Percentiles rank a stretch among this genome's conserved stretches.
phyloP scores from a whole-genome alignment of 2,113 vertebrate species.

The Sakesphorus luctuosus region DNA sequence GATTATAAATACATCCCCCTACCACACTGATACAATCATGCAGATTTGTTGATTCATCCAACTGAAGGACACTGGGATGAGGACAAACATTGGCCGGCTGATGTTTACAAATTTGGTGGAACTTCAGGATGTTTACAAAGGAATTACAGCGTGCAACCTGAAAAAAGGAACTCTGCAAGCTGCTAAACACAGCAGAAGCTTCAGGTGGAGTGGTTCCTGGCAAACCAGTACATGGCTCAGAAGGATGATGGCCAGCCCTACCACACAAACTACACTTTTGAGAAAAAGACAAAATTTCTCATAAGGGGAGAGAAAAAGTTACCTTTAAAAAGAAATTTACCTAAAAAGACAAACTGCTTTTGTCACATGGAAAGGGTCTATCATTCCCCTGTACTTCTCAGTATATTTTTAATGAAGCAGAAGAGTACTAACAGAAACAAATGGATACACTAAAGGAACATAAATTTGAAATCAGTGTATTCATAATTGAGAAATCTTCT shows the following conservation, averaged over 20 bases:
- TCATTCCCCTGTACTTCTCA: background rate
- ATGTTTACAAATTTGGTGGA: background rate
- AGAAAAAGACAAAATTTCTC: background rate
- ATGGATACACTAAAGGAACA: background rate
- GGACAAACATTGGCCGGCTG: background rate
- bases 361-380: background rate
- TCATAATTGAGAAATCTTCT: background rate
- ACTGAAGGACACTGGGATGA: background rate
- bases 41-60: background rate
- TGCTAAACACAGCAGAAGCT: background rate
- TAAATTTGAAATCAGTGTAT: background rate
- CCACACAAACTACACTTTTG: background rate
- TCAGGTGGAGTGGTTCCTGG: background rate
- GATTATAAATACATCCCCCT: background rate
- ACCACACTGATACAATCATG: background rate
- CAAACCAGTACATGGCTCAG: background rate
- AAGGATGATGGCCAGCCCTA: background rate
- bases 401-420: background rate
- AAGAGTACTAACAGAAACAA: background rate
- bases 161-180: background rate
- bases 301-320: background rate
- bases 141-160: background rate
- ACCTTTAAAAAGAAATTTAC: background rate
- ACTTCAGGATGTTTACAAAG: background rate
- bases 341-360: background rate